phyloP scores from a whole-genome alignment of 2,113 vertebrate species.

The Perca flavescens region DNA sequence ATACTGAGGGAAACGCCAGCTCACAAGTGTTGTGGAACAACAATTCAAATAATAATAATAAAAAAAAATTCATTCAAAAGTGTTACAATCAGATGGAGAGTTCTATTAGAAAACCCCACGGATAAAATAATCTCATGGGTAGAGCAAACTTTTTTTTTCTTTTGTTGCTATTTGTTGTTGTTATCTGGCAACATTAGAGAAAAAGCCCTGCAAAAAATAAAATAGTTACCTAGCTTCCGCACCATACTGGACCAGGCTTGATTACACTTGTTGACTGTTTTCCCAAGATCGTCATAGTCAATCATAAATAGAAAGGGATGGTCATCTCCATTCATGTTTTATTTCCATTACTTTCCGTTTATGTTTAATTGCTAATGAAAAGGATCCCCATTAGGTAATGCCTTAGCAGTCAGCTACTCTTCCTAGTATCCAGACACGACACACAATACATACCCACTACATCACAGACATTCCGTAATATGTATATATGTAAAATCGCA shows the following conservation, averaged over 20 bases:
- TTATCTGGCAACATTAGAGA: not conserved
- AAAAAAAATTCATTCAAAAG: not conserved
- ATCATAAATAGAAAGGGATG: not conserved
- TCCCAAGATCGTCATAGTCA: not conserved
- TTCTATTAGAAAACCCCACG: not conserved
- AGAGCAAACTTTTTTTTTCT: not conserved
- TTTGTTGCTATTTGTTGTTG: not conserved
- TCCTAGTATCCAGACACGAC: too few relatives aligned
- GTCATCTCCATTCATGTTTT: not conserved
- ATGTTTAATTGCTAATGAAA: too few relatives aligned
- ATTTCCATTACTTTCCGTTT: not conserved
- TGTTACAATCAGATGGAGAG: not conserved
- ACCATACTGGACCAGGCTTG: not conserved
- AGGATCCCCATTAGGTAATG: too few relatives aligned
- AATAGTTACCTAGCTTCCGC: not conserved
- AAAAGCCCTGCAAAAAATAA: not conserved
- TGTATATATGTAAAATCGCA: too few relatives aligned
- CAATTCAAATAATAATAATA: not conserved
- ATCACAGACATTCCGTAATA: too few relatives aligned
- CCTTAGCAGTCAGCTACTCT: too few relatives aligned
- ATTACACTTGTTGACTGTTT: not conserved
- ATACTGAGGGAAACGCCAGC: conserved; percentile 77
- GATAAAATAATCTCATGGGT: not conserved
- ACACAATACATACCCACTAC: too few relatives aligned
- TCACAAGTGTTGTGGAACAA: not conserved